Percentiles rank a stretch among this genome's conserved stretches.
These are phyloP conservation scores for Numida meleagris DNA, from an alignment of 2,113 vertebrate species.

Conservation along the genomic window DNA sequence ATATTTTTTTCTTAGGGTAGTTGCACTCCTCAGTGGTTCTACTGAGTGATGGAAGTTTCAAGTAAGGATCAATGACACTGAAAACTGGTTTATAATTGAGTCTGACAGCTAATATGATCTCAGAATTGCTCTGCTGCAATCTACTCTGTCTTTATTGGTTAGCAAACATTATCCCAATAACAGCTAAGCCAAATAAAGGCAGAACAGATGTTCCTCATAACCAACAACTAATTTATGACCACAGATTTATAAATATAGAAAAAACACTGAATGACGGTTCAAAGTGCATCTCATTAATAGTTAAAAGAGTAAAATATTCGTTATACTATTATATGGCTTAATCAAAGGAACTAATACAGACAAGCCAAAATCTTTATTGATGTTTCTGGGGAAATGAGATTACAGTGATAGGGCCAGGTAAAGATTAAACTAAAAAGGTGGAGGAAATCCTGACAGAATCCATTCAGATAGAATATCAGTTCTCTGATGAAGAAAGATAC, in stretches of 20 bases:
- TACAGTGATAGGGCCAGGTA: background rate
- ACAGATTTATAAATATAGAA: slow-evolving; percentile 6
- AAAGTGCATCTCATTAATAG: background rate
- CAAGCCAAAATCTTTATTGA: background rate
- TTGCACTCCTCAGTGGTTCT: background rate
- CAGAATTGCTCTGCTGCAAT: slow-evolving; percentile 5
- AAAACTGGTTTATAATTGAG: slow-evolving; percentile 42
- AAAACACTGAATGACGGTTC: background rate
- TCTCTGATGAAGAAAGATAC: background rate
- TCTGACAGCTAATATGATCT: background rate
- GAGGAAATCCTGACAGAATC: background rate
- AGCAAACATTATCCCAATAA: slow-evolving; percentile 30
- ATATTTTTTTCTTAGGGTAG: background rate
- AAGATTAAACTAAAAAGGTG: slow-evolving; percentile 4
- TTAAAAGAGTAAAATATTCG: background rate
- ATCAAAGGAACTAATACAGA: background rate
- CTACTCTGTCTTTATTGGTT: slow-evolving; percentile 1
- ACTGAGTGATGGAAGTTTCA: background rate
- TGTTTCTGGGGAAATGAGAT: background rate
- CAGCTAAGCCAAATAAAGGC: background rate
- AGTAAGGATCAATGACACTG: slow-evolving; percentile 21
- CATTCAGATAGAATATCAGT: background rate
- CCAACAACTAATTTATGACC: background rate
- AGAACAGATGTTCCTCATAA: slow-evolving; percentile 31
- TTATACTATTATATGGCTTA: background rate